Percentiles rank a stretch among this genome's conserved stretches.
Conservation (phyloP, 92 coral and sea anemone genomes). For the Ricordea florida region DNA sequence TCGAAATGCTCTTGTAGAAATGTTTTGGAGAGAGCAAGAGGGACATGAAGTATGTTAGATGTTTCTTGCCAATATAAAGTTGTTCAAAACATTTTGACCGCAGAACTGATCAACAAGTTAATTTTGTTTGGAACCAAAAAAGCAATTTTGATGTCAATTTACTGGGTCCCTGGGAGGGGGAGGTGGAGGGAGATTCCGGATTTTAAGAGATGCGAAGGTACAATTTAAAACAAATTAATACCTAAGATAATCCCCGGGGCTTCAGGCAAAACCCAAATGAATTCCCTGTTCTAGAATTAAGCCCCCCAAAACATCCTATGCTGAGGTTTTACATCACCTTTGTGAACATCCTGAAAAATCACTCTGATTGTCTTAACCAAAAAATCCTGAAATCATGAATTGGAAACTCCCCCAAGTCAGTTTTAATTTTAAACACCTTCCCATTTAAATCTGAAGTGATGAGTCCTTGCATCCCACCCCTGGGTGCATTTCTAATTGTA, state of each 20-base stretch:
- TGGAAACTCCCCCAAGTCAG: not conserved
- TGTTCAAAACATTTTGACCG: constrained; percentile 7
- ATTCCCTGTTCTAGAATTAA: not conserved
- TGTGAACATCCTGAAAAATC: not conserved
- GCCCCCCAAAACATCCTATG: not conserved
- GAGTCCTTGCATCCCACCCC: not conserved
- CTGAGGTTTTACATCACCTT: not conserved
- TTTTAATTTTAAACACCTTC: not conserved
- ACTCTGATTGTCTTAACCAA: not conserved
- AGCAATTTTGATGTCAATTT: not conserved
- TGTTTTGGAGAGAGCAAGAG: constrained; percentile 61
- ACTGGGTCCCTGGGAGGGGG: constrained; percentile 6
- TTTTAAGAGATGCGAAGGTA: not conserved
- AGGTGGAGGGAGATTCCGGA: constrained; percentile 5
- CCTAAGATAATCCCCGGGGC: not conserved
- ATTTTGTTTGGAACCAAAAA: not conserved
- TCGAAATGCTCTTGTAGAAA: constrained; percentile 56
- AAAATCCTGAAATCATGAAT: not conserved
- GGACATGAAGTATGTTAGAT: constrained; percentile 37
- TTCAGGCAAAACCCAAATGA: not conserved
- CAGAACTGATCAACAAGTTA: not conserved
- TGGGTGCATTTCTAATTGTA: not conserved
- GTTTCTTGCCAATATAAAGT: constrained; percentile 7
- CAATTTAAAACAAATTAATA: not conserved
- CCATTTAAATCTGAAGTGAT: not conserved